Conservation (phyloP, 2,888 invertebrate species). For the Drosophila tanythrix region DNA sequence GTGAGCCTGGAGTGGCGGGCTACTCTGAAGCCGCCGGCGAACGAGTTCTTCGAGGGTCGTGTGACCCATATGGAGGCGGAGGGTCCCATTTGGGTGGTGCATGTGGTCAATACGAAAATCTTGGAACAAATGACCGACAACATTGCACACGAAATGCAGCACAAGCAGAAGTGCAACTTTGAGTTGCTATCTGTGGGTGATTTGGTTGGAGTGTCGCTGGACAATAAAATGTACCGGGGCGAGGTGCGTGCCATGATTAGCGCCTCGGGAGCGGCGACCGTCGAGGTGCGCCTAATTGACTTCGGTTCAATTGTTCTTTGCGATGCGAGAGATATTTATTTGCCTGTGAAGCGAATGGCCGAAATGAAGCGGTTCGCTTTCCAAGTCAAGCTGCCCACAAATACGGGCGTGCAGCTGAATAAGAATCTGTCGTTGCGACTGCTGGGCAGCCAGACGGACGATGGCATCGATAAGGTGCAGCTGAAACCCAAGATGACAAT, state of each 20-base stretch:
- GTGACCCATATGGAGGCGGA: conserved; percentile 37
- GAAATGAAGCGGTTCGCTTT: conserved; percentile 42
- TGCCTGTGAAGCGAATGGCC: conserved; percentile 27
- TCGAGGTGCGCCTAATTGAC: conserved; percentile 50
- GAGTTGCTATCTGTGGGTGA: conserved; percentile 22
- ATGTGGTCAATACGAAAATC: conserved; percentile 5
- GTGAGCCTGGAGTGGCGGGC: conserved; percentile 42
- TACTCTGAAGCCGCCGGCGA: conserved; percentile 16
- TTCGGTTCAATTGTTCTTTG: conserved; percentile 17
- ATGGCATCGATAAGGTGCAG: conserved; percentile 49
- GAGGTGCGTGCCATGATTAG: conserved; percentile 22
- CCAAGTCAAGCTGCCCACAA: conserved; percentile 23
- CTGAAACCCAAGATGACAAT: conserved; percentile 35
- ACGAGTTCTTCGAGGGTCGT: conserved; percentile 40
- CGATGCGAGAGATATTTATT: conserved; percentile 25
- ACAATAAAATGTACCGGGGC: conserved; percentile 35
- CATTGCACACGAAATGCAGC: conserved; percentile 13
- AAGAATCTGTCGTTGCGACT: conserved; percentile 39
- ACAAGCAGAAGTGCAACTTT: conserved; percentile 6
- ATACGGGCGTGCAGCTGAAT: conserved; percentile 23
- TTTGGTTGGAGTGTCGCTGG: conserved; percentile 29
- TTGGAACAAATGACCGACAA: conserved; percentile 21
- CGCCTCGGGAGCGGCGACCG: background rate
- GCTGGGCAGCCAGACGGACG: conserved; percentile 27
- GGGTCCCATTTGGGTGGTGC: conserved; percentile 52